A percentile compares a stretch with the other conserved stretches of the same genome.
Conservation (phyloP, 2,888 invertebrate species). For the Arctia plantaginis region DNA sequence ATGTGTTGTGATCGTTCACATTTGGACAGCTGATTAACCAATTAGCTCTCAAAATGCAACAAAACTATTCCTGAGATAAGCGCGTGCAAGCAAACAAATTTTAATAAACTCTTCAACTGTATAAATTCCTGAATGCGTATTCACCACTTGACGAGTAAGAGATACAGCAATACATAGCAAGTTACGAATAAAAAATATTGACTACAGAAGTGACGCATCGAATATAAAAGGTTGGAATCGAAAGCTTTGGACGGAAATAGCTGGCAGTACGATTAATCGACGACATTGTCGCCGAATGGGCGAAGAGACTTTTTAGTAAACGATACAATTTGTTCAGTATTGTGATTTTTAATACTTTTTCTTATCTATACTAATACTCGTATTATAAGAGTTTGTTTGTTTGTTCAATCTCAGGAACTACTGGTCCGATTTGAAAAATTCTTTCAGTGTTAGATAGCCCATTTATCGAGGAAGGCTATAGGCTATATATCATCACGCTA, state of each 20-base stretch:
- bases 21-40: no score
- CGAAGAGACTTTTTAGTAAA: not conserved
- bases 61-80: no score
- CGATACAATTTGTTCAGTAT: not conserved
- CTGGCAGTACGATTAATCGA: constrained; percentile 19
- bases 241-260: constrained; percentile 47
- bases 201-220: constrained; percentile 41
- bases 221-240: constrained; percentile 45
- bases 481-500: no score
- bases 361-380: not conserved
- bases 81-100: no score
- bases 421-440: no score
- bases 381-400: no score
- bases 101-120: no score
- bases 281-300: not conserved
- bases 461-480: no score
- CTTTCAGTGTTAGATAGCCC: no score
- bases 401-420: no score
- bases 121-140: not conserved
- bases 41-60: no score
- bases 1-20: no score
- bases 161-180: not conserved
- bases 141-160: not conserved
- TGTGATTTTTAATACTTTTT: not conserved
- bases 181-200: constrained; percentile 46